Percentiles rank a stretch among this genome's conserved stretches.
Conservation (phyloP, 1,140 invertebrate genomes). For the Manduca sexta region DNA sequence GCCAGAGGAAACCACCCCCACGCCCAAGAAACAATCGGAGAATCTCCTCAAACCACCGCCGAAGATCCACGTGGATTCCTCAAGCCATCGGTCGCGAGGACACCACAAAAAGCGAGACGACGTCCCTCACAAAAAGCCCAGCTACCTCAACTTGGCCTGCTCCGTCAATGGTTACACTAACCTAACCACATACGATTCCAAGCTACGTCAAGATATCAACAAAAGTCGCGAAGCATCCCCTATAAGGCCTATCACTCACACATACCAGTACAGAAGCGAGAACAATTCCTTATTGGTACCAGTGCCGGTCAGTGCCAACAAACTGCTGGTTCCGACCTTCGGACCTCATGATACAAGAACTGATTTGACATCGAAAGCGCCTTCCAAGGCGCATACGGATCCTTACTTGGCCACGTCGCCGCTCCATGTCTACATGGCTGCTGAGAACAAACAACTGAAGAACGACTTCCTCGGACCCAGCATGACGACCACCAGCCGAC, state of each 20-base stretch:
- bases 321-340: conserved; percentile 62
- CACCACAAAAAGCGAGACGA: conserved; percentile 60
- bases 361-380: conserved; percentile 66
- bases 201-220: conserved; percentile 80
- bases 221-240: conserved; percentile 80
- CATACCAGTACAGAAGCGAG: conserved; percentile 75
- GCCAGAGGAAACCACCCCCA: conserved; percentile 50
- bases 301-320: conserved; percentile 65
- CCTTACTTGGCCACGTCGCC: conserved; percentile 53
- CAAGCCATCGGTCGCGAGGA: conserved; percentile 53
- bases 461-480: conserved; percentile 61
- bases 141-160: conserved; percentile 90
- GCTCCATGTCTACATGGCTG: conserved; percentile 60
- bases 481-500: conserved; percentile 57
- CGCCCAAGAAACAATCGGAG: conserved; percentile 39
- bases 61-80: conserved; percentile 48
- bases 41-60: conserved; percentile 61
- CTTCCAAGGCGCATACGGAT: conserved; percentile 66
- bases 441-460: conserved; percentile 63
- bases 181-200: conserved; percentile 87
- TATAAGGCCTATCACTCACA: conserved; percentile 73
- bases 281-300: conserved; percentile 72
- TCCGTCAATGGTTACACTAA: conserved; percentile 92
- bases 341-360: conserved; percentile 61
- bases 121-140: conserved; percentile 75